Base-by-base conservation (phyloP, 2,797 vertebrate genomes). In the Sphenodon punctatus region DNA sequence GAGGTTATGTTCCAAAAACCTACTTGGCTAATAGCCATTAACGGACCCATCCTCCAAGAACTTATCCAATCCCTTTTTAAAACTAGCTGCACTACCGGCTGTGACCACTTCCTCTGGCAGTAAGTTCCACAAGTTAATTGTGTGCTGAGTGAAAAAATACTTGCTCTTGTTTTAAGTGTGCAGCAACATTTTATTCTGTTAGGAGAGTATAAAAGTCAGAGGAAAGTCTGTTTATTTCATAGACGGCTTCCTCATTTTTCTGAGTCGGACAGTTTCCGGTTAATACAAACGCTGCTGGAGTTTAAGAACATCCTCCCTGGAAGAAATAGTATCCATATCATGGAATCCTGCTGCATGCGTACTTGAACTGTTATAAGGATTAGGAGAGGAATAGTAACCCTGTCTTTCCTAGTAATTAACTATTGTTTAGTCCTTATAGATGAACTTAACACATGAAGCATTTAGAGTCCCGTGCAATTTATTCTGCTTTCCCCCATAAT, bases 331-430 rank as follows among this genome's bases (percentile, higher is more conserved):
- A n/a, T 8, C 1, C 34, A 9, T 2, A 16, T 22, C 27, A n/a
- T 4, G 5, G 25, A 16, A 42, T 0, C 7, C 34, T 23, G 0
- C 12, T 5, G 4, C n/a, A 1, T 2, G 22, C 3, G 19, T 30
- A 22, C 10, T 43, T 78, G 23, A 0, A 15, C 20, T 15, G 49
- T 17, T 25, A 27, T 16, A 39, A 69, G 32, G 56, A 32, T 60
- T 56, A 46, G 11, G 23, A 20, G 69, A 39, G 30, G 27, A 51
- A 23, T 51, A 43, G 27, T 4, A 23, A 20, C 0, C 30, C 2
- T 11, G 1, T 38, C 76, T 6, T 6, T 1, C 19, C 60, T 36
- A 16, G 7, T n/a, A 1, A n/a, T 4, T 6, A 8, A 36, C 2
- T 2, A 8, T 4, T n/a, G n/a, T n/a, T n/a, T n/a, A n/a, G n/a